phyloP scores from a whole-genome alignment of 2,113 vertebrate genomes.

The Dolichallabes microphthalmus region DNA sequence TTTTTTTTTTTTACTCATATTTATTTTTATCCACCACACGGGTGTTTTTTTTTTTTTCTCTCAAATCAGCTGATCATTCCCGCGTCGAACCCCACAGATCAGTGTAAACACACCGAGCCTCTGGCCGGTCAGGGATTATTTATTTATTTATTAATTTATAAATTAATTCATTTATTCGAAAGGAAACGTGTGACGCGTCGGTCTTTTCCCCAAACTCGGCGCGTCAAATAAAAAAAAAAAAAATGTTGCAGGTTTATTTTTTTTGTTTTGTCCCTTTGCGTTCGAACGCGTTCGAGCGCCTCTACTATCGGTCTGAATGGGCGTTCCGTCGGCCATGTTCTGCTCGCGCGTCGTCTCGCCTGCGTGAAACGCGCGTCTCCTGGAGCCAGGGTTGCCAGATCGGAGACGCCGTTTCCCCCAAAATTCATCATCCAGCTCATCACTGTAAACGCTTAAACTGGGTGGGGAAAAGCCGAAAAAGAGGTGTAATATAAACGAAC shows the following conservation, averaged over 20 bases:
- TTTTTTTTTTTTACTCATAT: no score
- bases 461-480: not conserved
- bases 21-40: not conserved
- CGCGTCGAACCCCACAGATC: not conserved
- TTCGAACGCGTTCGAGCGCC: not conserved
- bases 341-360: conserved; percentile 33
- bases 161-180: not conserved
- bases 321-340: conserved; percentile 27
- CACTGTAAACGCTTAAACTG: not conserved
- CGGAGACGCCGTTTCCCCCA: not conserved
- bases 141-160: no score
- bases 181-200: not conserved
- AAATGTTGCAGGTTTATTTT: not conserved
- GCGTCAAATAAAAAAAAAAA: not conserved
- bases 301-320: not conserved
- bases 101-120: not conserved
- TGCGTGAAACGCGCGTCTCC: conserved; percentile 22
- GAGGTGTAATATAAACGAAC: not conserved
- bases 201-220: no score
- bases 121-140: not conserved
- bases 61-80: not conserved
- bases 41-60: not conserved
- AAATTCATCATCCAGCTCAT: not conserved
- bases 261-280: not conserved
- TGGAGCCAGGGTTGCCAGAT: conserved; percentile 10